Conservation (phyloP, 2,888 invertebrate species). For the Stenotaenia linearis region DNA sequence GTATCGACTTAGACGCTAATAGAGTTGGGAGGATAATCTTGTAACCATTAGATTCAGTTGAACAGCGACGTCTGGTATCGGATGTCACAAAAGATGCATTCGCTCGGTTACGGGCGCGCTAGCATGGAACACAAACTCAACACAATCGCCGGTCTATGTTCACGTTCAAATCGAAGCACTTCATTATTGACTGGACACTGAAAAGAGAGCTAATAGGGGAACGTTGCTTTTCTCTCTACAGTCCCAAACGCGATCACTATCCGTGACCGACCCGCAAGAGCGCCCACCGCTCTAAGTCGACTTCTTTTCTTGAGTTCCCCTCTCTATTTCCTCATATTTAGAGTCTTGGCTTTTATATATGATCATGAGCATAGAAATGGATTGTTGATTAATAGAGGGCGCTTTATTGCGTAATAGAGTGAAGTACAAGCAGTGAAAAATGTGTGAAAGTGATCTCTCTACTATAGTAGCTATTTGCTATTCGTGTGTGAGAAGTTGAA, state of each 20-base stretch:
- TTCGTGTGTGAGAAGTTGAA: no score
- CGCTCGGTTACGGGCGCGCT: neutral
- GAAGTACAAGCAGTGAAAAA: neutral
- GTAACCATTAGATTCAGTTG: neutral
- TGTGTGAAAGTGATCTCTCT: neutral
- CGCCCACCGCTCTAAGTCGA: neutral
- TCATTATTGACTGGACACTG: neutral
- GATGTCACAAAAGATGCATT: neutral
- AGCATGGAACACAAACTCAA: neutral
- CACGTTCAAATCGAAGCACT: neutral
- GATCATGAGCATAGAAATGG: neutral
- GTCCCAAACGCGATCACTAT: neutral
- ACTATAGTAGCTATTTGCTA: no score
- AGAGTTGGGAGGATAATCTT: neutral
- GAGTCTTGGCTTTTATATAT: neutral
- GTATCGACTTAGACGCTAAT: neutral
- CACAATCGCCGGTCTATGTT: neutral
- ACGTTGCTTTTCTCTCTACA: neutral
- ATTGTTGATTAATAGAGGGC: constrained; percentile 4
- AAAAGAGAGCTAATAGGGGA: neutral
- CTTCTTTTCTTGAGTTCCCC: neutral
- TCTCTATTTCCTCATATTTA: neutral
- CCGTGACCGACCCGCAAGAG: neutral
- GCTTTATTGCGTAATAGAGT: neutral
- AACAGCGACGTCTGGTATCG: constrained; percentile 4